Evolutionary conservation across 2,888 invertebrate species (phyloP).

Genomic region (Plagodis pulveraria): DNA sequence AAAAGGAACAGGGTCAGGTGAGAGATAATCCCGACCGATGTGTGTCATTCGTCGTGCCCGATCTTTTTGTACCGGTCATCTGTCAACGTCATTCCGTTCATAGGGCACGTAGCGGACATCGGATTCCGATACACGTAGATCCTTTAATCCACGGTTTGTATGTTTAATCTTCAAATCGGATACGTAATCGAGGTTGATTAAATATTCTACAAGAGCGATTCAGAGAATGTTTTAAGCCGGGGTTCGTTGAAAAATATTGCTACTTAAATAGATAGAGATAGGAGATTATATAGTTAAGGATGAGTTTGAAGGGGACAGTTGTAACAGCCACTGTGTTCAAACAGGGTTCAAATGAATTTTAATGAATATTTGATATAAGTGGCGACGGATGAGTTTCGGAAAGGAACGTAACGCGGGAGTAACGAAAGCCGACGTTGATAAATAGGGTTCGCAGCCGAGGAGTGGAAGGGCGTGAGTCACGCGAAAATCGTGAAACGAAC

Average conservation of each 20-base stretch:
- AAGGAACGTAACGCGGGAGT: conserved; percentile 43
- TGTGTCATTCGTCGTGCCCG: conserved; percentile 32
- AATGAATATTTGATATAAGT: conserved; percentile 53
- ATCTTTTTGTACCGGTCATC: conserved; percentile 32
- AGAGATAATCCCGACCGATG: conserved; percentile 32
- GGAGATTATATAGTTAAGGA: conserved; percentile 13
- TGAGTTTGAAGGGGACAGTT: conserved; percentile 29
- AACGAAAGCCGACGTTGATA: conserved; percentile 61
- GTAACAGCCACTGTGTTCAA: conserved; percentile 26
- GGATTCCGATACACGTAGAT: conserved; percentile 32
- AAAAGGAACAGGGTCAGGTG: conserved; percentile 22
- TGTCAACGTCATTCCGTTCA: conserved; percentile 27
- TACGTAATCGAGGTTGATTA: neutral
- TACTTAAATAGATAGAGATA: too few species aligned
- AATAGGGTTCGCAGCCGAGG: conserved; percentile 35
- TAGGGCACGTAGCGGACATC: conserved; percentile 20
- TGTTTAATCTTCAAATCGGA: conserved; percentile 2
- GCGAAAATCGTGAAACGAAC: conserved; percentile 2
- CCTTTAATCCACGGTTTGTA: conserved; percentile 34
- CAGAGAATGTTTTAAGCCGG: too few species aligned
- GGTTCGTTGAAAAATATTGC: too few species aligned
- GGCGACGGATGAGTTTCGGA: conserved; percentile 44
- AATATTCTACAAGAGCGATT: neutral
- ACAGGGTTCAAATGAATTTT: conserved; percentile 24
- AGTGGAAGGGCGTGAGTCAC: conserved; percentile 15